A percentile compares a stretch with the other conserved stretches of the same genome.
These are phyloP conservation scores for Xenopus laevis DNA, from an alignment of 2,113 vertebrate species.

Conservation along the genomic window DNA sequence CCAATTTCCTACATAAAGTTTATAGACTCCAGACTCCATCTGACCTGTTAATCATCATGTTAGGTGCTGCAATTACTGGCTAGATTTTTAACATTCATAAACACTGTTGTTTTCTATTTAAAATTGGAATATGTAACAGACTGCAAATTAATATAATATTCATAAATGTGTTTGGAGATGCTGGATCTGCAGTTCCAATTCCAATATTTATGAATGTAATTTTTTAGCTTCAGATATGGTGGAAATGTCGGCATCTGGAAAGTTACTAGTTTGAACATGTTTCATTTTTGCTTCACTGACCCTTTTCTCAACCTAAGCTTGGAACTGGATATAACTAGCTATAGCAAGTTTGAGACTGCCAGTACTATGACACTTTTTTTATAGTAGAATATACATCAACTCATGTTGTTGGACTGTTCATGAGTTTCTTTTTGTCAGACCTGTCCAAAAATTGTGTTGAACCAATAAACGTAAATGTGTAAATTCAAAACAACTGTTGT, in stretches of 20 bases:
- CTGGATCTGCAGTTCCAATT: too few relatives aligned
- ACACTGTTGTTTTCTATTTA: too few relatives aligned
- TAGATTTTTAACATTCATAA: too few relatives aligned
- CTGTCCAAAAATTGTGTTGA: conserved; percentile 8
- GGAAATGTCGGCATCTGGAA: conserved; percentile 10
- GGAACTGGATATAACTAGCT: conserved; percentile 39
- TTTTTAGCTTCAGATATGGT: too few relatives aligned
- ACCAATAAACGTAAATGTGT: conserved; percentile 10
- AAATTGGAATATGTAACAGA: too few relatives aligned
- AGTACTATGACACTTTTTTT: conserved; percentile 19
- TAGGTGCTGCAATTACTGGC: too few relatives aligned
- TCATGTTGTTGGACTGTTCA: background rate
- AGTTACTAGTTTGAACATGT: background rate
- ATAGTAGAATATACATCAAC: conserved; percentile 33
- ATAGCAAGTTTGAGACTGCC: conserved; percentile 13
- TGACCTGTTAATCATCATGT: too few relatives aligned
- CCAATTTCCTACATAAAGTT: too few relatives aligned
- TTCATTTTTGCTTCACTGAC: conserved; percentile 5
- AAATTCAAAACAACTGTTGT: conserved; percentile 34
- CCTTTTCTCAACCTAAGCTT: conserved; percentile 7
- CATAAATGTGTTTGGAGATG: too few relatives aligned
- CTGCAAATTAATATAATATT: too few relatives aligned
- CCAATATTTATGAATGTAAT: too few relatives aligned
- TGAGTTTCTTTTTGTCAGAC: conserved; percentile 14
- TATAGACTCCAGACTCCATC: too few relatives aligned